Percentiles rank a stretch among this genome's conserved stretches.
phyloP scores from a whole-genome alignment of 2,113 vertebrate genomes.

The Indicator maculatus region DNA sequence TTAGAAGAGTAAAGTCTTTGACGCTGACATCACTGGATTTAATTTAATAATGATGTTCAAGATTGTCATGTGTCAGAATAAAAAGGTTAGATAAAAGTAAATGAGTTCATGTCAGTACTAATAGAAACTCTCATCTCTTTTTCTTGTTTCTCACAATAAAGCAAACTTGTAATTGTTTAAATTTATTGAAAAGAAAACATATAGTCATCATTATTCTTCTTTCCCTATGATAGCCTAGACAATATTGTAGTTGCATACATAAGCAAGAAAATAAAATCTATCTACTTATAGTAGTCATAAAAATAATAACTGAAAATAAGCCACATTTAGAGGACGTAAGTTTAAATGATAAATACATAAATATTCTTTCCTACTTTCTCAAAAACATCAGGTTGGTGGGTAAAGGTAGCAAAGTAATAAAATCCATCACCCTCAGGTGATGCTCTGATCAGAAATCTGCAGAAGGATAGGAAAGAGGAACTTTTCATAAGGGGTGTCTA shows the following conservation, averaged over 20 bases:
- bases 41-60: not conserved
- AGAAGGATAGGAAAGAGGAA: not conserved
- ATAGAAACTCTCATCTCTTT: rapidly evolving
- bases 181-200: not conserved
- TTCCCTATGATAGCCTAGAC: not conserved
- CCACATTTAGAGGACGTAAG: not conserved
- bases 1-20: not conserved
- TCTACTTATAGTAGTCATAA: not conserved
- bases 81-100: not conserved
- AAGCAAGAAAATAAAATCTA: not conserved
- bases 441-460: not conserved
- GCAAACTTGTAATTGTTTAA: not conserved
- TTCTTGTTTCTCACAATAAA: not conserved
- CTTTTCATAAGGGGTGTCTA: too few species aligned
- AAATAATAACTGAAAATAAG: not conserved
- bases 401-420: not conserved
- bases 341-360: not conserved
- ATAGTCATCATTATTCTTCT: not conserved
- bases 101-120: not conserved
- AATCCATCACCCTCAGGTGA: not conserved
- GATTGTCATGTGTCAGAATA: not conserved
- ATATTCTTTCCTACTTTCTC: not conserved
- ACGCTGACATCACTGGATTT: not conserved
- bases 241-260: not conserved
- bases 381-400: not conserved